Conservation (phyloP, 2,888 invertebrate species). For the Trichogramma dendrolimi region DNA sequence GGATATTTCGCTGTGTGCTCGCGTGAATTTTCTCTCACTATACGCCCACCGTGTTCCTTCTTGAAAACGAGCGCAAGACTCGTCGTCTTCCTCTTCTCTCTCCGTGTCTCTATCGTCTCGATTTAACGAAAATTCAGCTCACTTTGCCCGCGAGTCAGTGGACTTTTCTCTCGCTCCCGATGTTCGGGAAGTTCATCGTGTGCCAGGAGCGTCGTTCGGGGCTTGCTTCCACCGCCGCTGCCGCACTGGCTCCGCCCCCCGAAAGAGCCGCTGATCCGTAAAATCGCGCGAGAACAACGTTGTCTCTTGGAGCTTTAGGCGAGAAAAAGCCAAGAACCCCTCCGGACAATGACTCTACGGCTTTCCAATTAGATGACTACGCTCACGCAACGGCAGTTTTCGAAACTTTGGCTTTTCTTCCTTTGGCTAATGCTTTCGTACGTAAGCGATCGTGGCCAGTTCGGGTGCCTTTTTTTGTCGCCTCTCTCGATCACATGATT, state of each 20-base stretch:
- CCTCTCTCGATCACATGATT: too few relatives aligned
- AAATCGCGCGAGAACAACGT: slow-evolving; percentile 2
- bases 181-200: slow-evolving; percentile 6
- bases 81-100: background rate
- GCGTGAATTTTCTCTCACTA: too few relatives aligned
- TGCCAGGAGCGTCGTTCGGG: too few relatives aligned
- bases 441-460: too few relatives aligned
- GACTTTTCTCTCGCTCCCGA: background rate
- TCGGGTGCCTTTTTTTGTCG: too few relatives aligned
- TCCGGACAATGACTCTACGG: background rate
- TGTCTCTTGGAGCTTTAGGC: background rate
- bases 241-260: background rate
- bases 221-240: background rate
- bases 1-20: too few relatives aligned
- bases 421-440: too few relatives aligned
- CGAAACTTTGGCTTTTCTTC: too few relatives aligned
- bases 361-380: slow-evolving; percentile 7
- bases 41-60: too few relatives aligned
- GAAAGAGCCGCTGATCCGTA: slow-evolving; percentile 9
- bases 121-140: background rate
- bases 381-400: too few relatives aligned
- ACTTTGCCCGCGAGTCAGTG: slow-evolving; percentile 1
- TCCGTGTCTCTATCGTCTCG: background rate
- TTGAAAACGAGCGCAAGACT: too few relatives aligned
- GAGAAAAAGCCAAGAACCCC: background rate